phyloP scores from a whole-genome alignment of 2,888 invertebrate genomes.

The Ormyrus rosae region DNA sequence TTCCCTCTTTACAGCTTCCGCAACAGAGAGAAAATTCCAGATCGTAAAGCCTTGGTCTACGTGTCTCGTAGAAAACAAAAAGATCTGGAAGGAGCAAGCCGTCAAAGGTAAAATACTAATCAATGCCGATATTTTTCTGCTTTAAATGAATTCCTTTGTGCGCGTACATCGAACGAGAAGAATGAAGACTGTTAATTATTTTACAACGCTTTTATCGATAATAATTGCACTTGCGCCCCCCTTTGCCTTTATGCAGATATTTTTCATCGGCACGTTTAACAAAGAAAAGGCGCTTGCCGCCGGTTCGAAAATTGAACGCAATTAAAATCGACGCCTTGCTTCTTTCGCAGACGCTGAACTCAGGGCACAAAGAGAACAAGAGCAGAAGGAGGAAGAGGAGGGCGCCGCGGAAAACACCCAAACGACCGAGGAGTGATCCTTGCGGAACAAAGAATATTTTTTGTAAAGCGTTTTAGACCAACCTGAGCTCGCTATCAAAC shows the following conservation, averaged over 20 bases:
- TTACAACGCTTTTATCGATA: background rate
- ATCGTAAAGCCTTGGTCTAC: constrained; percentile 88
- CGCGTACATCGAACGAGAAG: background rate
- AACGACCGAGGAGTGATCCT: constrained; percentile 61
- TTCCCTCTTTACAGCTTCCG: constrained; percentile 7
- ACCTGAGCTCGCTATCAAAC: constrained; percentile 43
- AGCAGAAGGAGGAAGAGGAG: constrained; percentile 59
- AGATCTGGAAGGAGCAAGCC: constrained; percentile 89
- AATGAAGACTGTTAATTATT: constrained; percentile 2
- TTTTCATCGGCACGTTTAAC: too few species aligned
- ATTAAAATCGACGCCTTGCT: constrained; percentile 26
- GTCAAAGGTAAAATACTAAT: constrained; percentile 79
- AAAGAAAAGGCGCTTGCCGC: background rate
- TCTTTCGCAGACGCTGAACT: constrained; percentile 78
- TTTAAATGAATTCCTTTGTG: constrained; percentile 19
- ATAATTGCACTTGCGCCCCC: background rate
- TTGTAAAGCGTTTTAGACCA: constrained; percentile 16
- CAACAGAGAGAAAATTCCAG: constrained; percentile 77
- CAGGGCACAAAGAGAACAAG: constrained; percentile 75
- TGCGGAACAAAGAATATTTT: constrained; percentile 43
- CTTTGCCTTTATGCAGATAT: too few species aligned
- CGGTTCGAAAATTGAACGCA: background rate
- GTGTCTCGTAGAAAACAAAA: constrained; percentile 87
- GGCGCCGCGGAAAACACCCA: constrained; percentile 58
- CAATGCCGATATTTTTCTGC: background rate